phyloP scores from a whole-genome alignment of 2,888 invertebrate species.

The Eupithecia inturbata region DNA sequence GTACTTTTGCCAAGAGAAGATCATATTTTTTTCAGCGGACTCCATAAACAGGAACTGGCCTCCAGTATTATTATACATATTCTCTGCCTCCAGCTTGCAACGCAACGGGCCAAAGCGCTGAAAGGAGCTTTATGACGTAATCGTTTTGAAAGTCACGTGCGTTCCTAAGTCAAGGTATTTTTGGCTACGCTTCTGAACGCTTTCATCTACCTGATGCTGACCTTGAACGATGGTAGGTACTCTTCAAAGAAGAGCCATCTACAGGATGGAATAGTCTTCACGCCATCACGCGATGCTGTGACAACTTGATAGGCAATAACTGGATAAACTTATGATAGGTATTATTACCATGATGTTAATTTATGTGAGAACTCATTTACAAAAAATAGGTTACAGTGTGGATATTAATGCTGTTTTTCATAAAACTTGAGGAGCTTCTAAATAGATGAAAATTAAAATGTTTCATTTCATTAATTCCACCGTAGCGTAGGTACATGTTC shows the following conservation, averaged over 20 bases:
- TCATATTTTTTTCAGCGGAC: no score
- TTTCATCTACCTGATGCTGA: background rate
- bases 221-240: background rate
- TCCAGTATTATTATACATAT: no score
- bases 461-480: no score
- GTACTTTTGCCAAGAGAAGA: no score
- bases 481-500: no score
- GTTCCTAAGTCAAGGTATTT: no score
- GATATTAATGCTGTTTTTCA: background rate
- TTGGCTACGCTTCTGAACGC: no score
- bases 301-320: conserved; percentile 16
- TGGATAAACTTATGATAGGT: conserved; percentile 1
- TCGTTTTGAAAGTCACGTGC: no score
- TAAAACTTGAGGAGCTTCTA: background rate
- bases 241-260: background rate
- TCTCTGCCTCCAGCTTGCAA: no score
- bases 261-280: background rate
- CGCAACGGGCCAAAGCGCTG: no score
- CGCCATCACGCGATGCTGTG: conserved; percentile 7
- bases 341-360: conserved; percentile 8
- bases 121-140: no score
- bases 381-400: background rate
- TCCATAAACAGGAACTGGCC: no score
- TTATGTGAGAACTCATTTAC: conserved; percentile 11
- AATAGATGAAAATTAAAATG: background rate